A percentile compares a stretch with the other conserved stretches of the same genome.
Conservation (phyloP, 2,888 invertebrate species). For the Dermolepida albohirtum region DNA sequence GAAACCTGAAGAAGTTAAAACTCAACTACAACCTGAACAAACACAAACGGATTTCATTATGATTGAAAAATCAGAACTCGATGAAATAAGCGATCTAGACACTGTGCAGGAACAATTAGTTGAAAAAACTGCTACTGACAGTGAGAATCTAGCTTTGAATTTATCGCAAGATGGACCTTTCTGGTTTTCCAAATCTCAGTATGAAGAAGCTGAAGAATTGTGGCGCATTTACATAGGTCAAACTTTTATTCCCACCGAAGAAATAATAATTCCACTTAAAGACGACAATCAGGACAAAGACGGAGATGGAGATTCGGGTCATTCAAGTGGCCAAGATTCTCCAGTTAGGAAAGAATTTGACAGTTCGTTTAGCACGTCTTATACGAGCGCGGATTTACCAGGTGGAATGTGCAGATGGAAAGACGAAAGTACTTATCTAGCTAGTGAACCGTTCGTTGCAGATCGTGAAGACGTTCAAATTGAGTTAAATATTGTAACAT, state of each 20-base stretch:
- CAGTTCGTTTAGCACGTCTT: constrained; percentile 69
- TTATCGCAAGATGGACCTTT: constrained; percentile 66
- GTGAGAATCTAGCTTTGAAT: constrained; percentile 36
- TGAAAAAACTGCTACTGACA: not conserved
- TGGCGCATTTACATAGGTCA: constrained; percentile 70
- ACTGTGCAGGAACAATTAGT: constrained; percentile 36
- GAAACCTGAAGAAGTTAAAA: too few species aligned
- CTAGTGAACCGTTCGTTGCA: constrained; percentile 68
- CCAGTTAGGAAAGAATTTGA: constrained; percentile 44
- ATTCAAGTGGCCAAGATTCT: constrained; percentile 68
- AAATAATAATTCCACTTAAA: constrained; percentile 47
- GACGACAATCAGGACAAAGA: constrained; percentile 68
- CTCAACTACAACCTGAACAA: not conserved
- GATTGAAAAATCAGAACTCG: constrained; percentile 34
- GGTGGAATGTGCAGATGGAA: constrained; percentile 86
- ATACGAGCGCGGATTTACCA: constrained; percentile 79
- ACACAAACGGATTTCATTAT: constrained; percentile 11
- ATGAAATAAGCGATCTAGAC: not conserved
- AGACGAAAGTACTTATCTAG: constrained; percentile 82
- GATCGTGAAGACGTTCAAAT: constrained; percentile 47
- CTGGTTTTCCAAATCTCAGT: constrained; percentile 72
- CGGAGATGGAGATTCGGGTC: constrained; percentile 72
- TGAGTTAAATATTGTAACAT: not conserved
- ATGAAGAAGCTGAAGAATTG: constrained; percentile 76
- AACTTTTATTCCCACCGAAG: constrained; percentile 55